phyloP scores from a whole-genome alignment of 2,113 vertebrate genomes.

The Silurus asotus region DNA sequence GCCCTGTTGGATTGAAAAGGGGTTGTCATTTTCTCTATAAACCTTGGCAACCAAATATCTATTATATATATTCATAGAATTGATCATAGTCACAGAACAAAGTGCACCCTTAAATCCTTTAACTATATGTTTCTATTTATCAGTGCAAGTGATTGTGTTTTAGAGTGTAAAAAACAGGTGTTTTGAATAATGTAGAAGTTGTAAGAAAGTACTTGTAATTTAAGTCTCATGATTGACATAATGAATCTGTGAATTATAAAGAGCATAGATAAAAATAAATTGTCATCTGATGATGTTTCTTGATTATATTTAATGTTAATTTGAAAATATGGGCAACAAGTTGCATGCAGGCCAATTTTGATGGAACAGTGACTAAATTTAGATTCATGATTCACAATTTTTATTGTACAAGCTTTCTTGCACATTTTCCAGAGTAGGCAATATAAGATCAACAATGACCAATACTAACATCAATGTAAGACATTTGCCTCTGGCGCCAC shows the following conservation, averaged over 20 bases:
- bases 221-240: neutral
- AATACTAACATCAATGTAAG: neutral
- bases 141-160: neutral
- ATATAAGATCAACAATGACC: neutral
- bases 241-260: neutral
- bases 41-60: neutral
- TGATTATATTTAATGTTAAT: neutral
- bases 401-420: neutral
- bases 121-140: no score
- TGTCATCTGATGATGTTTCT: neutral
- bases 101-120: no score
- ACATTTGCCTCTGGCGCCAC: no score
- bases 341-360: neutral
- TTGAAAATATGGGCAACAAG: neutral
- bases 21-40: neutral
- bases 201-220: neutral
- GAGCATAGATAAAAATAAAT: no score
- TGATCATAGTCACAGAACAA: no score
- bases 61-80: no score
- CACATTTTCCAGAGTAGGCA: neutral
- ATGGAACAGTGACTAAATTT: neutral
- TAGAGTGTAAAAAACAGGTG: neutral
- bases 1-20: neutral
- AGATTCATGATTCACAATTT: neutral
- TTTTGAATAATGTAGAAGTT: neutral